These are phyloP conservation scores for Phymatocera aterrima DNA, from an alignment of 2,888 invertebrate genomes.

Conservation along the genomic window DNA sequence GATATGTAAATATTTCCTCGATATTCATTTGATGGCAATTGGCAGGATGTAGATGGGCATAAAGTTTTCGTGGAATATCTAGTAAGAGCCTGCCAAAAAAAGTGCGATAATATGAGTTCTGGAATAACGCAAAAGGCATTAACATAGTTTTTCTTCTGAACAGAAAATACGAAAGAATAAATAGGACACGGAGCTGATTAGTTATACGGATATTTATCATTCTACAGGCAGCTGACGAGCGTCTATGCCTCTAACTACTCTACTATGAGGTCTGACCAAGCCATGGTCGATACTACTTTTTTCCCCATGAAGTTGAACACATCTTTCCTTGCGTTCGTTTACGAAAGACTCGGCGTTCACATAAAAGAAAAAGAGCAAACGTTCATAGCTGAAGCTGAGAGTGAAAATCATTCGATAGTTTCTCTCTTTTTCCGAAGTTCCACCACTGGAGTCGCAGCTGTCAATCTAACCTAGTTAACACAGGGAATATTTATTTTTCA, in stretches of 20 bases:
- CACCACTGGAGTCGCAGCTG: background rate
- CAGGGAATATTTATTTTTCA: no score
- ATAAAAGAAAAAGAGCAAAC: no score
- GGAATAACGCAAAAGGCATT: background rate
- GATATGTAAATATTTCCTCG: no score
- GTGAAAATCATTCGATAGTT: background rate
- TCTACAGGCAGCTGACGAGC: background rate
- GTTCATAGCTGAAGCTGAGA: background rate
- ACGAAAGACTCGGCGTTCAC: no score
- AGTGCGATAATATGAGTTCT: background rate
- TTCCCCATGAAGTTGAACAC: no score
- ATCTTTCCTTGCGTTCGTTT: no score
- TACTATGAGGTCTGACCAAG: background rate
- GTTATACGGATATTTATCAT: conserved; percentile 1
- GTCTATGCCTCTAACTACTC: background rate
- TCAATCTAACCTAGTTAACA: no score
- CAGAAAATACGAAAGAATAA: background rate
- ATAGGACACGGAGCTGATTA: background rate
- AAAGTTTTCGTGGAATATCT: no score
- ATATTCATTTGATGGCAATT: no score
- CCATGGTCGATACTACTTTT: background rate
- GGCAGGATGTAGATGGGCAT: no score
- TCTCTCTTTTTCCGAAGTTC: background rate
- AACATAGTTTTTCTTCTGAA: background rate
- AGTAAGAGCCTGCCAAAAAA: no score